A percentile compares a stretch with the other conserved stretches of the same genome.
These are phyloP conservation scores for Sinella curviseta DNA, from an alignment of 1,140 invertebrate species.

Conservation along the genomic window DNA sequence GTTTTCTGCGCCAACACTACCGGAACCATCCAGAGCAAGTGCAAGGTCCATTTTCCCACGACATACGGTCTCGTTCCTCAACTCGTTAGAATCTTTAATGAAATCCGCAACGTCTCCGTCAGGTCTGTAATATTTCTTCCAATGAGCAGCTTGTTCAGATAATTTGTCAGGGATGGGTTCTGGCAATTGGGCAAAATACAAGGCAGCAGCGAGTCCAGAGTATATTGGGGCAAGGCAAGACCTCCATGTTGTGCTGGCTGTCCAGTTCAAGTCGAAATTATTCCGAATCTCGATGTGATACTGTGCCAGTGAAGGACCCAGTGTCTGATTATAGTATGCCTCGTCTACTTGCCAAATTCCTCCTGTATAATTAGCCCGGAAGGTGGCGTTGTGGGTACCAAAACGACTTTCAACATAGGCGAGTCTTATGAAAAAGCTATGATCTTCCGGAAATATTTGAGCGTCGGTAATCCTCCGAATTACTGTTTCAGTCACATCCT, in stretches of 20 bases:
- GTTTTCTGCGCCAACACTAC: background rate
- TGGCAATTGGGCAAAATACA: background rate
- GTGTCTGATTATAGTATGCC: background rate
- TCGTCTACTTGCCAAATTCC: too few species aligned
- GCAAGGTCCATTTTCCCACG: background rate
- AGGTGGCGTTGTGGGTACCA: too few species aligned
- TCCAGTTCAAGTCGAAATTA: too few species aligned
- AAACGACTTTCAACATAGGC: too few species aligned
- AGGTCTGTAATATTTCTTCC: too few species aligned
- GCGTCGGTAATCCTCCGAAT: background rate
- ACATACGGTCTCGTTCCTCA: background rate
- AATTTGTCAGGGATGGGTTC: background rate
- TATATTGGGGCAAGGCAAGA: too few species aligned
- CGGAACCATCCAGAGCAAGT: background rate
- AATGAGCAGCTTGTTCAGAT: background rate
- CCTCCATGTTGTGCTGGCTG: too few species aligned
- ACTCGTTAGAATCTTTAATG: too few species aligned
- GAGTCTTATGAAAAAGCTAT: conserved; percentile 8
- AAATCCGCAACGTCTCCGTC: too few species aligned
- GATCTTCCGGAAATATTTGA: conserved; percentile 50
- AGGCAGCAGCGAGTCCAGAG: too few species aligned
- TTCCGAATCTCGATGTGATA: background rate
- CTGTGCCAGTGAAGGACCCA: background rate
- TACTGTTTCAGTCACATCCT: conserved; percentile 36
- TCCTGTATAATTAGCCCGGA: too few species aligned